Conservation (phyloP, 1,140 invertebrate species). For the Chymomyza costata region DNA sequence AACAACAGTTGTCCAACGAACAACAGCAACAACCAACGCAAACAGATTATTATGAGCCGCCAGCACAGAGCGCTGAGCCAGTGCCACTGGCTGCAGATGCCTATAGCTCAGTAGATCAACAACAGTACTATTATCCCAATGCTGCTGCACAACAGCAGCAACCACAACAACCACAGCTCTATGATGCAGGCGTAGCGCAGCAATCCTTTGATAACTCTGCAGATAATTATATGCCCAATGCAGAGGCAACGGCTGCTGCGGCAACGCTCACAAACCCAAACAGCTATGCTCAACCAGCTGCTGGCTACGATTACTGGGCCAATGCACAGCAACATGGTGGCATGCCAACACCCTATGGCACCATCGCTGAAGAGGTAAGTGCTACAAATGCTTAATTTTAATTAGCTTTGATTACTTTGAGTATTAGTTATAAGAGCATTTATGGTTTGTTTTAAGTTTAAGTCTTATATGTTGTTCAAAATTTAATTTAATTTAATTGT, state of each 20-base stretch:
- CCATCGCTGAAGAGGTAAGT: slow-evolving; percentile 62
- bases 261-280: slow-evolving; percentile 12
- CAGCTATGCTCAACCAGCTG: slow-evolving; percentile 8
- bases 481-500: slow-evolving; percentile 7
- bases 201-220: no score
- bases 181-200: slow-evolving; percentile 21
- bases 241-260: slow-evolving; percentile 10
- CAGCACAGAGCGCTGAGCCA: no score
- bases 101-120: slow-evolving; percentile 11
- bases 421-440: no score
- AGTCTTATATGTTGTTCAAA: background rate
- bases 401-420: slow-evolving; percentile 6
- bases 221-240: slow-evolving; percentile 15
- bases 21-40: background rate
- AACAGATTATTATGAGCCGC: background rate
- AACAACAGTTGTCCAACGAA: slow-evolving; percentile 9
- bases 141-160: slow-evolving; percentile 38
- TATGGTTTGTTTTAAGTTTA: slow-evolving; percentile 8
- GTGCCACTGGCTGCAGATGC: slow-evolving; percentile 5
- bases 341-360: slow-evolving; percentile 40
- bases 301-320: slow-evolving; percentile 52
- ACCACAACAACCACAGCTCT: slow-evolving; percentile 16
- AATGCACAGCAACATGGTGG: slow-evolving; percentile 40
- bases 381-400: no score
- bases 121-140: slow-evolving; percentile 57